A percentile compares a stretch with the other conserved stretches of the same genome.
Conservation (phyloP, 2,113 vertebrate genomes). For the Callipepla californica region DNA sequence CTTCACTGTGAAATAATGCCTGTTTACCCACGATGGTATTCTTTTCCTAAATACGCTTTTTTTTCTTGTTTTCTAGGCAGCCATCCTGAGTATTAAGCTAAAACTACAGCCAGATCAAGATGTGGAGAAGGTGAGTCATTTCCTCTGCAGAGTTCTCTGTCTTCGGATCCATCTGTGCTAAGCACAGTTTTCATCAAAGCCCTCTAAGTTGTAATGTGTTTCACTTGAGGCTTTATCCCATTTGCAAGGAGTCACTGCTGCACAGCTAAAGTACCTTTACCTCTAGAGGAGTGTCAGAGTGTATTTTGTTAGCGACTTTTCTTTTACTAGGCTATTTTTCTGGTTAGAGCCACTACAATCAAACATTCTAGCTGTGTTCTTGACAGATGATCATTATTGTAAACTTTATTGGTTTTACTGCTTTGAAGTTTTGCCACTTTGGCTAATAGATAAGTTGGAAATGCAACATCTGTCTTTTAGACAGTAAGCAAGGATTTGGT, state of each 20-base stretch:
- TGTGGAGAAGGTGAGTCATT: conserved; percentile 85
- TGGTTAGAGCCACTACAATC: background rate
- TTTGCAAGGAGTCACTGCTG: background rate
- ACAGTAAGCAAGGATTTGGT: background rate
- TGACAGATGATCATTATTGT: background rate
- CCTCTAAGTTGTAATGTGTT: background rate
- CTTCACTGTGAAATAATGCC: background rate
- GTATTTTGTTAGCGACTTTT: background rate
- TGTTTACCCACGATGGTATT: background rate
- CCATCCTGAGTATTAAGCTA: conserved; percentile 79
- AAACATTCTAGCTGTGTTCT: background rate
- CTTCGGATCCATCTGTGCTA: background rate
- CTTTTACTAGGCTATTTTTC: background rate
- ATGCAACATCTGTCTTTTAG: background rate
- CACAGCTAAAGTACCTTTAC: background rate
- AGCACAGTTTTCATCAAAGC: background rate
- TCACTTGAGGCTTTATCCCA: background rate
- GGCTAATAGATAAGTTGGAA: background rate
- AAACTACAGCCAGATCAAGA: conserved; percentile 83
- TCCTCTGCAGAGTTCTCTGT: background rate
- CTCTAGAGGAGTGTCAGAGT: background rate
- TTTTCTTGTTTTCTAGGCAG: conserved; percentile 77
- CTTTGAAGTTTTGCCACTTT: background rate
- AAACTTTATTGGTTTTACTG: background rate
- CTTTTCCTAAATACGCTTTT: background rate